Percentiles rank a stretch among this genome's conserved stretches.
Conservation (phyloP, 2,797 vertebrate genomes). For the Tympanoctomys barrerae region DNA sequence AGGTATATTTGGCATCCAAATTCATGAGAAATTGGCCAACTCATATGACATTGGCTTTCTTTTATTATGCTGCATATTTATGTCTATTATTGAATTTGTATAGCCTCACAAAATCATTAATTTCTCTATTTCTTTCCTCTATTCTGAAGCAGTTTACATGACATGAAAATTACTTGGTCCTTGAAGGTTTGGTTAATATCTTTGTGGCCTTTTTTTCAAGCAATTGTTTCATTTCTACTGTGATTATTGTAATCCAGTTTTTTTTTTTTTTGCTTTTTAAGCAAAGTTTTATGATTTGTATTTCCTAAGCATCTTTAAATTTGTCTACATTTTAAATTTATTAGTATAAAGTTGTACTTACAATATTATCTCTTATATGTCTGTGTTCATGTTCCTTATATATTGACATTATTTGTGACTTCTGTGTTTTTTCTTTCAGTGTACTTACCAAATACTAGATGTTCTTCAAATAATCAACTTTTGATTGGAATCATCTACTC, state of each 20-base stretch:
- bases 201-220: constrained; percentile 11
- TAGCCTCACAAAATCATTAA: not conserved
- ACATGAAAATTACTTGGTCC: constrained; percentile 18
- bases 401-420: not conserved
- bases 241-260: not conserved
- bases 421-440: not conserved
- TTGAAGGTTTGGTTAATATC: constrained; percentile 20
- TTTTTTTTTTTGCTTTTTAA: constrained; percentile 26
- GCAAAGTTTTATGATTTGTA: constrained; percentile 36
- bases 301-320: constrained; percentile 9
- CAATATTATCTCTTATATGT: not conserved
- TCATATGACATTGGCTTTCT: not conserved
- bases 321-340: constrained; percentile 4
- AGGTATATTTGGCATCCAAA: constrained; percentile 12
- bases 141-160: constrained; percentile 24
- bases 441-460: not conserved
- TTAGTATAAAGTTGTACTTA: not conserved
- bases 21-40: not conserved
- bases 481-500: not conserved
- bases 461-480: constrained; percentile 50
- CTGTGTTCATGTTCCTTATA: not conserved
- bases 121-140: not conserved
- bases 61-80: not conserved
- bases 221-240: not conserved
- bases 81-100: not conserved